Conservation (phyloP, 2,113 vertebrate genomes). For the Ailuropoda melanoleuca region DNA sequence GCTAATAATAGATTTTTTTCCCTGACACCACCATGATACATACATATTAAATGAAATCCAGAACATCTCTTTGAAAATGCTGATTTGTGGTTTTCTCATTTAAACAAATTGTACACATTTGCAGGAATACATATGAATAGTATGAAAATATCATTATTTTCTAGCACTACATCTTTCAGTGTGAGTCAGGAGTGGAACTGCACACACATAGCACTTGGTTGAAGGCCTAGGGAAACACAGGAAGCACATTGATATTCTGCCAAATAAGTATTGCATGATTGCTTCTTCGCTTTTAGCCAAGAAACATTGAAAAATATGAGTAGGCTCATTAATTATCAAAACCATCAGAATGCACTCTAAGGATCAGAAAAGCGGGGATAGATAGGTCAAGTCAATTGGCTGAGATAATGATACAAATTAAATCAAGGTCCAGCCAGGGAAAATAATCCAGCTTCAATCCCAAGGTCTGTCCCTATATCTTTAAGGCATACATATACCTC, state of each 20-base stretch:
- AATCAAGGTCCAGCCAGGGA: not conserved
- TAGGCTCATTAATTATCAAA: slow-evolving; percentile 33
- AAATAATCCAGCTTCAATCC: not conserved
- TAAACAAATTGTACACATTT: not conserved
- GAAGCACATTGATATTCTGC: slow-evolving; percentile 5
- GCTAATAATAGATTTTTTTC: not conserved
- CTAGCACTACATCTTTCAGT: not conserved
- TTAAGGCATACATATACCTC: not conserved
- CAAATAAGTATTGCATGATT: not conserved
- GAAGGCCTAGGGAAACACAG: not conserved
- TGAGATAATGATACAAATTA: slow-evolving; percentile 12
- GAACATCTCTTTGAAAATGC: not conserved
- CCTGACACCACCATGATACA: not conserved
- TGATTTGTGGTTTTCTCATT: not conserved
- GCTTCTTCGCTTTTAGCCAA: slow-evolving; percentile 26
- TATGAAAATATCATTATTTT: not conserved
- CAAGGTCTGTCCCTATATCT: not conserved
- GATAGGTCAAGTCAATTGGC: not conserved
- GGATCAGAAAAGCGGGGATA: slow-evolving; percentile 20
- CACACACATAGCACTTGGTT: not conserved
- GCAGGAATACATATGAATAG: not conserved
- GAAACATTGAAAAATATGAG: not conserved
- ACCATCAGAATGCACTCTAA: slow-evolving; percentile 47
- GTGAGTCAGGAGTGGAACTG: not conserved
- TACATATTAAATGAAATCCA: not conserved